phyloP scores from a whole-genome alignment of 2,113 vertebrate species.

The Callionymus lyra region DNA sequence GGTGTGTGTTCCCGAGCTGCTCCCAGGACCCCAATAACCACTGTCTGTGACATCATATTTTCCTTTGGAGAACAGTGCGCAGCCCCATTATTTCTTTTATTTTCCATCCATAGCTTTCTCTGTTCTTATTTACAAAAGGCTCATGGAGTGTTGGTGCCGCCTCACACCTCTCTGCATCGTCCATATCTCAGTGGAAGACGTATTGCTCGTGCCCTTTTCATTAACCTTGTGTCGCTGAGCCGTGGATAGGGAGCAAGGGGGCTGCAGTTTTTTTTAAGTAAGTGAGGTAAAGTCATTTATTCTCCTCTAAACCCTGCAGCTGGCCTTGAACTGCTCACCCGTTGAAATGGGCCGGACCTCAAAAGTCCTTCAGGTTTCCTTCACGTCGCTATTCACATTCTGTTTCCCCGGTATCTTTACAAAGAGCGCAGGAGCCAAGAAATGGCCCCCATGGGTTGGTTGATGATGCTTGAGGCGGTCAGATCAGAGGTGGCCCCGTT shows the following conservation, averaged over 20 bases:
- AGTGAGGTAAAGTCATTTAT: constrained; percentile 18
- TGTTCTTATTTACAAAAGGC: constrained; percentile 2
- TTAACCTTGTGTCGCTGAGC: constrained; percentile 5
- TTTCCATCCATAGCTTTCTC: constrained; percentile 1
- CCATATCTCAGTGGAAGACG: constrained; percentile 1
- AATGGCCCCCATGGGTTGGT: constrained; percentile 15
- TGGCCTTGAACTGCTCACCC: constrained; percentile 5
- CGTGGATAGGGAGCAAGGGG: constrained; percentile 6
- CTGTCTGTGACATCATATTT: constrained; percentile 23
- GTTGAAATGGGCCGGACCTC: not conserved
- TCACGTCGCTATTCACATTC: constrained; percentile 21
- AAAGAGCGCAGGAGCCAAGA: constrained; percentile 15
- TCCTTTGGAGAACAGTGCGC: constrained; percentile 11
- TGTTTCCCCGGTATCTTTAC: constrained; percentile 21
- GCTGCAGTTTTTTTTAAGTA: constrained; percentile 27
- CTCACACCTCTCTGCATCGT: constrained; percentile 8
- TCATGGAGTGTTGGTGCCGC: too few relatives aligned
- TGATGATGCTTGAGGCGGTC: constrained; percentile 14
- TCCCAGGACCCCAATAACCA: constrained; percentile 45
- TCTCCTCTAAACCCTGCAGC: constrained; percentile 16
- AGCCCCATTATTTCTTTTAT: constrained; percentile 17
- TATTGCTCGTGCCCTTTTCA: constrained; percentile 5
- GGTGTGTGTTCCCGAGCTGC: constrained; percentile 40
- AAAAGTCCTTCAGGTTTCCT: constrained; percentile 11
- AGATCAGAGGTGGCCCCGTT: constrained; percentile 1